A percentile compares a stretch with the other conserved stretches of the same genome.
These are phyloP conservation scores for Poeciliopsis turrubarensis DNA, from an alignment of 2,113 vertebrate species.

Conservation along the genomic window DNA sequence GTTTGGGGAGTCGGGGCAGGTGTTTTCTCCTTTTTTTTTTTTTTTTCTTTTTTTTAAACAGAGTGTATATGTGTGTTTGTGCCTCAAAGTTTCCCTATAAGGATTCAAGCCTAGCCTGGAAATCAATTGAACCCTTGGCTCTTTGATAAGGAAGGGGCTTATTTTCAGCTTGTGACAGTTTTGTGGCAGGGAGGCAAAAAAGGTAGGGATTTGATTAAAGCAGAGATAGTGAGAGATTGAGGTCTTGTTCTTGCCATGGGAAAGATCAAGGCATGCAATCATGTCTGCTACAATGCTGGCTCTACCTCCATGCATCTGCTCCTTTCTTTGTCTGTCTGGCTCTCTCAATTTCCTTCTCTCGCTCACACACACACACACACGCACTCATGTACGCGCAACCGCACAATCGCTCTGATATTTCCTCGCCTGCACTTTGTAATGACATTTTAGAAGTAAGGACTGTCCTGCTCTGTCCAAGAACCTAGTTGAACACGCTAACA, in stretches of 20 bases:
- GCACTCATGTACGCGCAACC: too few relatives aligned
- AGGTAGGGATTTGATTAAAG: conserved; percentile 95
- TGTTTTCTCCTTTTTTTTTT: conserved; percentile 69
- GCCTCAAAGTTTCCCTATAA: conserved; percentile 81
- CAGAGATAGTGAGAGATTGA: conserved; percentile 97
- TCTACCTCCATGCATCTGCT: conserved; percentile 70
- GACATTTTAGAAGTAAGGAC: conserved; percentile 52
- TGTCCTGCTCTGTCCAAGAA: conserved; percentile 40
- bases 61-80: conserved; percentile 4
- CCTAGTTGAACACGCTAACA: conserved; percentile 18
- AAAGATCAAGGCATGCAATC: conserved; percentile 95
- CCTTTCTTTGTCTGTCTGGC: conserved; percentile 37
- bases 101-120: conserved; percentile 84
- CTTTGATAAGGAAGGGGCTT: conserved; percentile 84
- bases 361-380: not conserved
- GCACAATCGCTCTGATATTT: conserved; percentile 44
- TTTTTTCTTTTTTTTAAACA: not conserved
- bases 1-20: conserved; percentile 78
- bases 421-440: conserved; percentile 43
- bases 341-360: conserved; percentile 6
- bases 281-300: conserved; percentile 83
- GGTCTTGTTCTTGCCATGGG: conserved; percentile 96
- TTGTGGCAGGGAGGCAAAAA: conserved; percentile 87
- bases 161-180: conserved; percentile 96
- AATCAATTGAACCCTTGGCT: conserved; percentile 93